These are phyloP conservation scores for Parotia lawesii DNA, from an alignment of 2,113 vertebrate genomes.

Conservation along the genomic window DNA sequence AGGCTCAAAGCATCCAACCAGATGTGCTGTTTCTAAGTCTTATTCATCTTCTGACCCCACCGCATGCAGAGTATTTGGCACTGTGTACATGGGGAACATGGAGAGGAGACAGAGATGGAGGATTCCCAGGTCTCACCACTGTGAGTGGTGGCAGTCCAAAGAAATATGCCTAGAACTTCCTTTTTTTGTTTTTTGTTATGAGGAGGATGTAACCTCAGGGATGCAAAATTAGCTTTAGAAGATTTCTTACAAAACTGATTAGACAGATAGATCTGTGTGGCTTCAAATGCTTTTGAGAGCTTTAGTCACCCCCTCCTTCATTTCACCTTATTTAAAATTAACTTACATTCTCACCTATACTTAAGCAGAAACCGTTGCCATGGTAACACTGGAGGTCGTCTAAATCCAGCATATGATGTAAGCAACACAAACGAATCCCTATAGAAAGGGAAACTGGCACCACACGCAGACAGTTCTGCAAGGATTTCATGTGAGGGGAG, in stretches of 20 bases:
- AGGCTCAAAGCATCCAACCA: not conserved
- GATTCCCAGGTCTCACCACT: not conserved
- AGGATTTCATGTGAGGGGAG: not conserved
- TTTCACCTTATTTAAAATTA: conserved; percentile 68
- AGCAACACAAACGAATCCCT: not conserved
- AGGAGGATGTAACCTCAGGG: not conserved
- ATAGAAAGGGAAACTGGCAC: not conserved
- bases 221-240: not conserved
- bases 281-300: conserved; percentile 11
- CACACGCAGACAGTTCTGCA: not conserved
- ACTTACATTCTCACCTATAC: conserved; percentile 68
- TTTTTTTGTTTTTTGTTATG: not conserved
- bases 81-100: fast-evolving
- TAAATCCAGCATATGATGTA: conserved; percentile 51
- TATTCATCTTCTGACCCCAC: not conserved
- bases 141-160: not conserved
- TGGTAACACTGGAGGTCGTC: conserved; percentile 51
- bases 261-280: not conserved
- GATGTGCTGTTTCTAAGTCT: not conserved
- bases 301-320: conserved; percentile 1
- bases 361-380: conserved; percentile 64
- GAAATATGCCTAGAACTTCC: not conserved
- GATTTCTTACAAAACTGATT: not conserved
- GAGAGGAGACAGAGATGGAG: not conserved
- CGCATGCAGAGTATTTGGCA: not conserved